Base-by-base conservation (phyloP, 1,140 invertebrate species). In the Aethina tumida region DNA sequence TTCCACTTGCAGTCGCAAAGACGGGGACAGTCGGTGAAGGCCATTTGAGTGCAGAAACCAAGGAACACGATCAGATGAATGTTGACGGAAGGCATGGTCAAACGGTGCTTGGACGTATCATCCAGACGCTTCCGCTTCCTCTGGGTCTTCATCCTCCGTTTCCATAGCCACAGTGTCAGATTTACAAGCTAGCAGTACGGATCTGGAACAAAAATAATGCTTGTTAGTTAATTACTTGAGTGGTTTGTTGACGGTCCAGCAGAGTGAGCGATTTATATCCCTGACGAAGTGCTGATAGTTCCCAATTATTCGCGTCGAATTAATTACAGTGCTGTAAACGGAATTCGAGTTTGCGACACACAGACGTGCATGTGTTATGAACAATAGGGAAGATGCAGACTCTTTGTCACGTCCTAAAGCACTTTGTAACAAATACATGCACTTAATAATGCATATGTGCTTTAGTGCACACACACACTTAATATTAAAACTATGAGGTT, bases 1-100 rank as follows among this genome's bases (percentile, higher is more conserved):
- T 83, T 81, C 85, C 85, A 88, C 60, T 84, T 85, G 65, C 84
- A 87, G 58, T 84, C 79, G 65, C 84, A 88, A 43, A 75, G 68
- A 29, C 68, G 68, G 16, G 79, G 79, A 58, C 80, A 84, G 46
- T 74, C 71, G 50, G 67, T 70, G 44, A 66, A 62, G 12, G 52
- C 17, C 19, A 43, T 47, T 34, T 53, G 51, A 7, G 41, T 35
- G 26, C 34, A 50, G 32, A 53, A 56, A 32, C 46, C 37, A 13
- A 55, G 22, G 6, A 59, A 24, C 7, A 61, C 10, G 18, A 50
- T 27, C 42, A 50, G 24, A 24, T 25, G 17, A 9, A 34, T 36
- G 19, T 39, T 33, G 27, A 44, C 21, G 25, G 41, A 25, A 18
- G 27, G 29, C 41, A 49, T 50, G 16, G 38, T 51, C n/a, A n/a